Conservation (phyloP, 2,113 vertebrate species). For the Ochotona princeps region DNA sequence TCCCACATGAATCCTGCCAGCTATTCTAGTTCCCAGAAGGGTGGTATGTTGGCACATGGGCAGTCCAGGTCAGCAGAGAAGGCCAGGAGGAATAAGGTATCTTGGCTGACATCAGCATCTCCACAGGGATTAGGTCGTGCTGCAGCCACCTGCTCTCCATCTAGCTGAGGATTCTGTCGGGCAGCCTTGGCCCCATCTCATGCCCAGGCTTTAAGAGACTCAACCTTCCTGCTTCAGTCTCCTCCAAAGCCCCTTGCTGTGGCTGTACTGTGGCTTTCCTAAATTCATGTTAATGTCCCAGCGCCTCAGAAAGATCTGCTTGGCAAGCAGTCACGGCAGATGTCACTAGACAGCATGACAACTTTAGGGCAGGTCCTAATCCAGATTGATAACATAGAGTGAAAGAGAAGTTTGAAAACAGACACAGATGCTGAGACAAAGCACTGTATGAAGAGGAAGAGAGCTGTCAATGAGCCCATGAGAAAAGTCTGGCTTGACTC, state of each 20-base stretch:
- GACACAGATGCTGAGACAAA: background rate
- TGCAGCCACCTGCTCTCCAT: accelerated
- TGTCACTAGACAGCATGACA: background rate
- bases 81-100: background rate
- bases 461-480: background rate
- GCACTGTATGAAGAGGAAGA: background rate
- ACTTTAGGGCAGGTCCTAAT: background rate
- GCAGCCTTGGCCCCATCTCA: accelerated
- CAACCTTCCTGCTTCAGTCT: background rate
- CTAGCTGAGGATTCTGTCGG: accelerated
- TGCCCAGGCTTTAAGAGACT: background rate
- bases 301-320: background rate
- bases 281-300: background rate
- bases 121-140: background rate
- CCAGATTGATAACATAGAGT: background rate
- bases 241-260: background rate
- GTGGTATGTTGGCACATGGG: background rate
- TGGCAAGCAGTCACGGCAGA: background rate
- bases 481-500: background rate
- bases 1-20: conserved; percentile 53
- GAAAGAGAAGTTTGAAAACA: background rate
- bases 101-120: background rate
- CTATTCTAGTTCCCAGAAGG: conserved; percentile 41
- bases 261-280: background rate
- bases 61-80: background rate